Evolutionary conservation across 2,888 invertebrate species (phyloP).

Genomic region (Acronicta psi): DNA sequence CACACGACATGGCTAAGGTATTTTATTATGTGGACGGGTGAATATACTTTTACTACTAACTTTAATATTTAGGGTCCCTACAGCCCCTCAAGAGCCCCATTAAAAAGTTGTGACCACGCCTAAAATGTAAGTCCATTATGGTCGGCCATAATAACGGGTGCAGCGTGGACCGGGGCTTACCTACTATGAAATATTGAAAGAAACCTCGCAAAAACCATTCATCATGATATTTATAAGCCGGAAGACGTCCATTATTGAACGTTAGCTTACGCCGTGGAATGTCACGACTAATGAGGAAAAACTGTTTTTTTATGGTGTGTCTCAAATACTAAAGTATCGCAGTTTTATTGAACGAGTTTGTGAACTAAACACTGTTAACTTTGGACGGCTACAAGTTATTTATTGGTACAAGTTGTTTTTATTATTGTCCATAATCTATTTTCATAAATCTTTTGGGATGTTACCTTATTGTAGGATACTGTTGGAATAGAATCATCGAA

Average conservation of each 20-base stretch:
- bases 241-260: slow-evolving; percentile 38
- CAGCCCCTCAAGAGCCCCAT: too few species aligned
- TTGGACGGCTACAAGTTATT: too few species aligned
- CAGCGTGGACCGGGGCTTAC: slow-evolving; percentile 14
- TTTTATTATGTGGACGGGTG: too few species aligned
- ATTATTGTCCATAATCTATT: too few species aligned
- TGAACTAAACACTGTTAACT: neutral
- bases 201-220: slow-evolving; percentile 32
- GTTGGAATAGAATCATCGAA: too few species aligned
- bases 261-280: slow-evolving; percentile 29
- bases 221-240: slow-evolving; percentile 44
- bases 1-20: too few species aligned
- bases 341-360: neutral
- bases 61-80: too few species aligned
- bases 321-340: slow-evolving; percentile 25
- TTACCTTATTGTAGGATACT: too few species aligned
- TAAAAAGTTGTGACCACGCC: slow-evolving; percentile 1
- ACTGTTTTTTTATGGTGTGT: slow-evolving; percentile 29
- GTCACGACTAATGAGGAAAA: slow-evolving; percentile 47
- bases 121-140: neutral
- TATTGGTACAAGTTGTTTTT: too few species aligned
- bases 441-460: too few species aligned
- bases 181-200: slow-evolving; percentile 27
- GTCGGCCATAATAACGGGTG: slow-evolving; percentile 8
- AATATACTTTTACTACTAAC: too few species aligned